Evolutionary conservation across 2,888 invertebrate genomes (phyloP).

Genomic region (Drosophila mettleri): DNA sequence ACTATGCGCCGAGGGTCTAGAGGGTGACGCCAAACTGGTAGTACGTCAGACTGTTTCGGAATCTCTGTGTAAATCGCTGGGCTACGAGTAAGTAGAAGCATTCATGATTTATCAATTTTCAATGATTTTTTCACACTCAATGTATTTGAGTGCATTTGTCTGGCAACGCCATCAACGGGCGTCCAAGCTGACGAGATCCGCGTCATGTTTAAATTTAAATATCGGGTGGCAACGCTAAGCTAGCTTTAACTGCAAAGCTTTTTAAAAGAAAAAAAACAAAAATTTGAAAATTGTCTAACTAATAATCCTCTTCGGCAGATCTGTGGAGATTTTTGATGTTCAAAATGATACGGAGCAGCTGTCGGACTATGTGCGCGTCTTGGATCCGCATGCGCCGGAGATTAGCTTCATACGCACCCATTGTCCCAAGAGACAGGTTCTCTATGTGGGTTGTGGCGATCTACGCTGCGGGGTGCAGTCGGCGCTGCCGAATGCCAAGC

Average conservation of each 20-base stretch:
- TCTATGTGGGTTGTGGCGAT: conserved; percentile 92
- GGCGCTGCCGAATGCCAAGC: conserved; percentile 84
- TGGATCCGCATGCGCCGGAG: conserved; percentile 92
- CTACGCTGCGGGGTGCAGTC: conserved; percentile 91
- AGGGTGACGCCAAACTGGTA: conserved; percentile 86
- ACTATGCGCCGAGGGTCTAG: conserved; percentile 92
- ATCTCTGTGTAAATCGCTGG: conserved; percentile 91
- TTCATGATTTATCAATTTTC: background rate
- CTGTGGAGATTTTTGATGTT: conserved; percentile 89
- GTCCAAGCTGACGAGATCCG: background rate
- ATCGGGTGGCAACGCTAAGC: background rate
- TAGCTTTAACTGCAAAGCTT: background rate
- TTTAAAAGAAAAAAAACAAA: background rate
- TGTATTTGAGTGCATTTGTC: background rate
- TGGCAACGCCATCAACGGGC: conserved; percentile 1
- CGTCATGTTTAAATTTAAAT: background rate
- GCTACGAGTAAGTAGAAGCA: conserved; percentile 90
- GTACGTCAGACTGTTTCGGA: conserved; percentile 89
- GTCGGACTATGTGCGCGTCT: conserved; percentile 91
- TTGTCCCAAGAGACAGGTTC: conserved; percentile 91
- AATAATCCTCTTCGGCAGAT: conserved; percentile 84
- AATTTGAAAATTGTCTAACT: background rate
- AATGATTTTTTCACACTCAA: background rate
- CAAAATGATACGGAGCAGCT: conserved; percentile 87
- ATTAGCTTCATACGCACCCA: conserved; percentile 92